phyloP scores from a whole-genome alignment of 2,113 vertebrate genomes.

The Pterocles burchelli region DNA sequence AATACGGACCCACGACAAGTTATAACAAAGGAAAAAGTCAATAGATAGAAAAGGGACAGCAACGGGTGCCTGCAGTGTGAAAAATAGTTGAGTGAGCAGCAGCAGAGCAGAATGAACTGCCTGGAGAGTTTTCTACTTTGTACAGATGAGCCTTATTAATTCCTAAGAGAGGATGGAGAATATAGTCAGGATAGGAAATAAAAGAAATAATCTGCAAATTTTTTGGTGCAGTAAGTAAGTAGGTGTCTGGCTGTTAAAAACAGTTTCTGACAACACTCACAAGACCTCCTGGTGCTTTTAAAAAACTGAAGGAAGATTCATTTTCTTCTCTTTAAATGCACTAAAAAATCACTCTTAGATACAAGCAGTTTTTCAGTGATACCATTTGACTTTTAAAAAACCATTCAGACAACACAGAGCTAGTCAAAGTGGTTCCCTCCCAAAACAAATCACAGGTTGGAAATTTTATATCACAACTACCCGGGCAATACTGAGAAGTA shows the following conservation, averaged over 20 bases:
- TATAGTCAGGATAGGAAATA: not conserved
- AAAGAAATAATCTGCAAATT: not conserved
- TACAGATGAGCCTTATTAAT: slow-evolving; percentile 27
- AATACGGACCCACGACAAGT: not conserved
- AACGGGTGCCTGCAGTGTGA: not conserved
- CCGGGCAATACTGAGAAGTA: not conserved
- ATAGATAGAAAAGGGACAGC: not conserved
- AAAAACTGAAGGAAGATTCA: not conserved
- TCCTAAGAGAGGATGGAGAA: not conserved
- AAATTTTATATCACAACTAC: not conserved
- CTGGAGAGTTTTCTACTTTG: slow-evolving; percentile 2
- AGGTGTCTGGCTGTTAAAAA: not conserved
- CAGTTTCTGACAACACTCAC: not conserved
- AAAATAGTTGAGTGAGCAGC: not conserved
- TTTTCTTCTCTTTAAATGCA: not conserved
- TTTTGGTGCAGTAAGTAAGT: not conserved
- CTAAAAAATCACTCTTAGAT: not conserved
- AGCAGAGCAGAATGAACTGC: slow-evolving; percentile 14
- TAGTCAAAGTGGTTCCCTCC: not conserved
- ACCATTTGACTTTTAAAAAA: not conserved
- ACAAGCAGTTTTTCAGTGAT: not conserved
- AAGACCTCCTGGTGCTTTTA: not conserved
- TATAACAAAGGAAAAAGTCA: not conserved
- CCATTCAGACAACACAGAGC: not conserved
- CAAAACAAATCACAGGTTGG: not conserved